These are phyloP conservation scores for Idaea dimidiata DNA, from an alignment of 2,888 invertebrate species.

Conservation along the genomic window DNA sequence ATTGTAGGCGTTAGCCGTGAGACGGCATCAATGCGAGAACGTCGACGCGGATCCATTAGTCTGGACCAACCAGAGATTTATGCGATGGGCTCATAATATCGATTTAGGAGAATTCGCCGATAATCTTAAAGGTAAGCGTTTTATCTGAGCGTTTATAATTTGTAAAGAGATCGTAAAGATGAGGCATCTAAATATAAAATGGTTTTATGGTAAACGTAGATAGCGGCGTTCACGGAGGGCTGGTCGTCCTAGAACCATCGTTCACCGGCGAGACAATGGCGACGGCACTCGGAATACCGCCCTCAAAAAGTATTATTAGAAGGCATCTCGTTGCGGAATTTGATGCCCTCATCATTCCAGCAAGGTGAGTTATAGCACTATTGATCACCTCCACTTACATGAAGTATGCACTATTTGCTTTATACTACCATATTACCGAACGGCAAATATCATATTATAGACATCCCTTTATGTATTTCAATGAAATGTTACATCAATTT, in stretches of 20 bases:
- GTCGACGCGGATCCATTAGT: conserved; percentile 95
- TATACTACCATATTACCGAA: conserved; percentile 16
- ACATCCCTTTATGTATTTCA: conserved; percentile 8
- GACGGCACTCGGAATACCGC: conserved; percentile 94
- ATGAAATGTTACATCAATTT: conserved; percentile 12
- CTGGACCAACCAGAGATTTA: conserved; percentile 97
- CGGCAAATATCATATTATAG: conserved; percentile 19
- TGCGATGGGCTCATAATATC: conserved; percentile 96
- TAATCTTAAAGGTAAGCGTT: conserved; percentile 89
- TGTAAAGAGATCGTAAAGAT: neutral
- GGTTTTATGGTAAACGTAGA: conserved; percentile 71
- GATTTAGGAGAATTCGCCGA: conserved; percentile 96
- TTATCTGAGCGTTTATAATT: conserved; percentile 13
- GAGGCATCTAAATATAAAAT: conserved; percentile 2
- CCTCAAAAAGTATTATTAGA: conserved; percentile 95
- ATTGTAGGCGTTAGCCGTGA: conserved; percentile 88
- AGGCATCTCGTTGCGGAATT: conserved; percentile 95
- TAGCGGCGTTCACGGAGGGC: conserved; percentile 96
- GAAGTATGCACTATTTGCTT: conserved; percentile 50
- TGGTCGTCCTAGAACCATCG: conserved; percentile 95
- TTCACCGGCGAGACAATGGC: conserved; percentile 98
- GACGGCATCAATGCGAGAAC: conserved; percentile 93
- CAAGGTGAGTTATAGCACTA: conserved; percentile 84
- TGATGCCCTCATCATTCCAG: conserved; percentile 94
- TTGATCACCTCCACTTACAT: conserved; percentile 4